These are phyloP conservation scores for Cryptoleucopteryx plumbea DNA, from an alignment of 2,113 vertebrate genomes.

Conservation along the genomic window DNA sequence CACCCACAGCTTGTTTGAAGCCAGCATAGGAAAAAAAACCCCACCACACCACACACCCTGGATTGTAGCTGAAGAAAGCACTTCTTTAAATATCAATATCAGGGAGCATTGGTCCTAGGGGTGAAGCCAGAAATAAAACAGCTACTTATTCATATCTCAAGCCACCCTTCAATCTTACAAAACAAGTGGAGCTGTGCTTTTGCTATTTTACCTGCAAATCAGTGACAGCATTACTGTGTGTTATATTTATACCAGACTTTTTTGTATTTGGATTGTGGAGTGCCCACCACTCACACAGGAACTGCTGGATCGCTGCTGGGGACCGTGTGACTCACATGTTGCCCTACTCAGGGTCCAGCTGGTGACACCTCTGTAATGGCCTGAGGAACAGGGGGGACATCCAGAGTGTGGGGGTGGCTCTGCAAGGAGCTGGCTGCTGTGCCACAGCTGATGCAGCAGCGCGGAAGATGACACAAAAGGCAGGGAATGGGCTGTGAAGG, in stretches of 20 bases:
- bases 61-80: slow-evolving; percentile 55
- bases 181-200: not conserved
- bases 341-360: not conserved
- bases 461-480: not conserved
- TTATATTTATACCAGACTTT: not conserved
- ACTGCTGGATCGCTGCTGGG: not conserved
- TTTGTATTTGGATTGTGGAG: not conserved
- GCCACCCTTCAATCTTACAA: not conserved
- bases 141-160: not conserved
- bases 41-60: not conserved
- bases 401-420: not conserved
- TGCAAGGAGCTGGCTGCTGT: not conserved
- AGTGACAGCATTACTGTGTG: not conserved
- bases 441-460: not conserved
- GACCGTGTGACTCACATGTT: rapidly evolving
- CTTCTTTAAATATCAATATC: slow-evolving; percentile 40
- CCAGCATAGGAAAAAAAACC: slow-evolving; percentile 32
- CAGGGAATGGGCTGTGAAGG: not conserved
- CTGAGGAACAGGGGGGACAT: not conserved
- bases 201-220: not conserved
- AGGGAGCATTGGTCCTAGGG: slow-evolving; percentile 39
- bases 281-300: not conserved
- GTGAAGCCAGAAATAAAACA: slow-evolving; percentile 32
- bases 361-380: not conserved
- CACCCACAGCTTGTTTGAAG: slow-evolving; percentile 67